Base-by-base conservation (phyloP, 2,797 vertebrate genomes). In the Eidolon dupreanum region DNA sequence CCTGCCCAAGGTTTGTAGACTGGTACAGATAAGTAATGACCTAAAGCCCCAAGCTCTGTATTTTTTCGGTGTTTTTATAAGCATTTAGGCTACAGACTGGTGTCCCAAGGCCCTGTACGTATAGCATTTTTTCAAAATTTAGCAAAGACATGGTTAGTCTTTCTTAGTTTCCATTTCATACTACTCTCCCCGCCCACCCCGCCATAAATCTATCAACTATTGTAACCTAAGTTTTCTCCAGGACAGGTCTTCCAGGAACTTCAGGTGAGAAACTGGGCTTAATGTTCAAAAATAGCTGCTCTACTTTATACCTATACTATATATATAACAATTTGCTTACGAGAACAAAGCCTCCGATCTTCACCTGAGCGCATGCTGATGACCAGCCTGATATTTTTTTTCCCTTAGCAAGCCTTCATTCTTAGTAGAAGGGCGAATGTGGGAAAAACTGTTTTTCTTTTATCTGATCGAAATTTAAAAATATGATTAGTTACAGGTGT, bases 381-480 rank as follows among this genome's bases (percentile, higher is more conserved):
- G 70, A 57, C 31, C n/a, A 53, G 43, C 75, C 46, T 53, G 43
- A 33, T n/a, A 24, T 13, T 20, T n/a, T 49, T 49, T 53, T 68
- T 26, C 38, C 55, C 38, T 71, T 63, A n/a, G 38, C 46, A 73
- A 75, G 26, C 86, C 63, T 66, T 73, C 41, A 51, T 41, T 70
- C 12, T 81, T 51, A 43, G 46, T 26, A 81, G 41, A 73, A 81
- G 46, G 33, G 38, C 71, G 77, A 90, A 63, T 31, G 33, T 24
- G 75, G 28, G 55, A 19, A 57, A 53, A 90, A 85, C n/a, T 12
- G 11, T 36, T 57, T 77, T 84, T 38, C n/a, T 89, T 66, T 55
- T 55, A 51, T 79, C 84, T 75, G 75, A 41, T 78, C 19, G 31
- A 82, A 95, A 82, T 4, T 74, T 83, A 79, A 68, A 97, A 84